A percentile compares a stretch with the other conserved stretches of the same genome.
Conservation (phyloP, 2,113 vertebrate genomes). For the Cebidichthys violaceus region DNA sequence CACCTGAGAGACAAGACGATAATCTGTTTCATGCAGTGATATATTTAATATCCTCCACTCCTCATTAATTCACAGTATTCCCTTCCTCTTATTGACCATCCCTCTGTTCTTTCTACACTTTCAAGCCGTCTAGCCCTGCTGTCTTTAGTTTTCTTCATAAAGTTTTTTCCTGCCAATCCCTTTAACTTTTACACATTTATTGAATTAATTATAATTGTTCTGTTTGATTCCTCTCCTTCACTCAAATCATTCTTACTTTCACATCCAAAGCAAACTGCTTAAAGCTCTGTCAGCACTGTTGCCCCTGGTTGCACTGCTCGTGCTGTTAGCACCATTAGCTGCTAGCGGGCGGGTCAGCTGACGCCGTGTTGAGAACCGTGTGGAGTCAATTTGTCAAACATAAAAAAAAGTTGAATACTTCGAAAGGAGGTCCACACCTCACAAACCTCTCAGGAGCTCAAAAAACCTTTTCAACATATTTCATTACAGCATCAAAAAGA, state of each 20-base stretch:
- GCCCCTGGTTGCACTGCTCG: not conserved
- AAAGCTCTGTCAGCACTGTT: not conserved
- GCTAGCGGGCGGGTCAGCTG: not conserved
- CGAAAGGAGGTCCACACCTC: not conserved
- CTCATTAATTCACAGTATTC: constrained; percentile 46
- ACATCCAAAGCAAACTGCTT: not conserved
- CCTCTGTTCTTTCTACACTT: not conserved
- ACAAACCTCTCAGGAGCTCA: not conserved
- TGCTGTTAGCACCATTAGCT: not conserved
- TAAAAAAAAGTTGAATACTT: not conserved
- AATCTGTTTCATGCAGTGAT: constrained; percentile 61
- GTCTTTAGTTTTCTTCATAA: constrained; percentile 8
- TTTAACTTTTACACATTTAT: not conserved
- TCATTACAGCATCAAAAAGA: constrained; percentile 26
- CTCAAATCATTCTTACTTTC: not conserved
- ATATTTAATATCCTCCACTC: constrained; percentile 47
- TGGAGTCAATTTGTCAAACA: not conserved
- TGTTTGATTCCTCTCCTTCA: not conserved
- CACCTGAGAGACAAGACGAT: constrained; percentile 33
- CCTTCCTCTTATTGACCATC: not conserved
- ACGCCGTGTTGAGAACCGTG: not conserved
- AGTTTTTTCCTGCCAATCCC: not conserved
- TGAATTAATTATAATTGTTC: not conserved
- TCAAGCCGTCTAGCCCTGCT: not conserved
- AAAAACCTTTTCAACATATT: constrained; percentile 5